phyloP scores from a whole-genome alignment of 2,113 vertebrate species.

The Cephalopterus ornatus region DNA sequence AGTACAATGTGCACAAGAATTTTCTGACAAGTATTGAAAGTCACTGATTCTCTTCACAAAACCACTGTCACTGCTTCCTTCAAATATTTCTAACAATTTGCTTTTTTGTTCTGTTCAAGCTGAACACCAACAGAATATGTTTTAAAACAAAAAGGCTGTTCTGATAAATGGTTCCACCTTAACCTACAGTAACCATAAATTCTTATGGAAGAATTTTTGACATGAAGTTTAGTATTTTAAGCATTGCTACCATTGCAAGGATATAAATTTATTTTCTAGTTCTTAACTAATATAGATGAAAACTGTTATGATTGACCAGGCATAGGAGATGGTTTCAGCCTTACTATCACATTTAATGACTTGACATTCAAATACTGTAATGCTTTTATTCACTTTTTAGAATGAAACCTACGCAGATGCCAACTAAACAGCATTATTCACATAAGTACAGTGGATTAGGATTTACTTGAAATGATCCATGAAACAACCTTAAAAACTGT shows the following conservation, averaged over 20 bases:
- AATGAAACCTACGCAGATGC: neutral
- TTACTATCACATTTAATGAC: neutral
- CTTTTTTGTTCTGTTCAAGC: neutral
- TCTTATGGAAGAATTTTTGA: neutral
- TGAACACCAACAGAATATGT: neutral
- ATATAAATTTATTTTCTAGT: neutral
- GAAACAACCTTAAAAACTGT: neutral
- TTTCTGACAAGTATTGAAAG: neutral
- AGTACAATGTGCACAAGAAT: neutral
- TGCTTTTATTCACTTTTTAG: neutral
- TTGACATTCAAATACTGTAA: neutral
- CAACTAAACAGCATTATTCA: neutral
- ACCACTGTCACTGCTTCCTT: neutral
- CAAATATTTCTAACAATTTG: neutral
- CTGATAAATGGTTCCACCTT: neutral
- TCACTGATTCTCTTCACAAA: neutral
- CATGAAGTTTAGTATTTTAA: neutral
- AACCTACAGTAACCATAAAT: neutral
- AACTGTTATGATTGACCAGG: neutral
- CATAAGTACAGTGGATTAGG: neutral
- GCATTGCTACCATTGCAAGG: neutral
- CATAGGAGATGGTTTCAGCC: neutral
- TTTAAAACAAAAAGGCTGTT: neutral
- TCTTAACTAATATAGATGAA: neutral
- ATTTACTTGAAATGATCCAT: neutral